Evolutionary conservation across 2,113 vertebrate species (phyloP), one percentile per base, ranked within the genome.

Genomic region (Potamarius usumacintae): DNA sequence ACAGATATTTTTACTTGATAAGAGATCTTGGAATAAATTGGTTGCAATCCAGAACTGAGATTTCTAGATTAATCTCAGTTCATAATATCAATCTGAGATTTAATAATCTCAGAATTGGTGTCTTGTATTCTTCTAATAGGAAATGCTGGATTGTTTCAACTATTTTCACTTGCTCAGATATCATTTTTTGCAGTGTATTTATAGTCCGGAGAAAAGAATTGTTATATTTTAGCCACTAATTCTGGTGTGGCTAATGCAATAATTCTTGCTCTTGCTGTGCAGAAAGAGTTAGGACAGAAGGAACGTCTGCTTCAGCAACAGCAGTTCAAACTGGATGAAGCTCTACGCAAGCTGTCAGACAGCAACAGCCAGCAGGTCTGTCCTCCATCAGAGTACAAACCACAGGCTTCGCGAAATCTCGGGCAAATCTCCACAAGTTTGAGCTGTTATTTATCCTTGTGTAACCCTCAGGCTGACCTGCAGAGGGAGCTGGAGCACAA

Each of bases 241-340:
- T 72, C 5, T 22, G 74, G 42, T 50, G 30, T n/a, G 9, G n/a
- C 4, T 52, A 58, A 34, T 58, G 18, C 7, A 11, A 30, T 4
- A 57, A 57, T 53, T 80, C 1, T 76, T 85, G 7, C 14, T 65
- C 53, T 42, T 83, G 50, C 62, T 15, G 5, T 94, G 90, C 95
- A 99, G 98, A 99, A 97, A 89, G 98, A 99, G 82, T 88, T 96
- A 52, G 95, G 95, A 63, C 98, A 98, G 94, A 99, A 98, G 92
- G 98, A 99, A 5, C 92, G 96, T 65, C 95, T 97, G 7, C 71
- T 99, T 74, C 97, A 97, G 90, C 97, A 99, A 90, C 95, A 97
- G 71, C 97, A 97, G 93, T 93, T 84, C 90, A 98, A 96, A 88
- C 91, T 99, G 88, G 97, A 99, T 22, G 97, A 99, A 65, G 90